Evolutionary conservation across 1,140 invertebrate species (phyloP).

Genomic region (Hypothenemus hampei): DNA sequence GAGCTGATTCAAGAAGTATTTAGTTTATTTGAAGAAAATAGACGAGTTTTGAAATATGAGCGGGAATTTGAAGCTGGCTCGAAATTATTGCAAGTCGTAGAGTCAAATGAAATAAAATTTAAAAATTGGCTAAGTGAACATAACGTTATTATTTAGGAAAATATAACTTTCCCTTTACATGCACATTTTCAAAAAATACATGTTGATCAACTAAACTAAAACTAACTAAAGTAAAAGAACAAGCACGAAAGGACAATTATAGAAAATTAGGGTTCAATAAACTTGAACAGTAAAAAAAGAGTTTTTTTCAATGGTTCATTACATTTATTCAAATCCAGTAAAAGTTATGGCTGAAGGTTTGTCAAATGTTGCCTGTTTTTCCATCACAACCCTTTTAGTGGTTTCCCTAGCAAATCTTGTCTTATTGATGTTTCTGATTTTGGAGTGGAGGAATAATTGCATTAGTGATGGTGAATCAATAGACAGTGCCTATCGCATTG

Average conservation of each 20-base stretch:
- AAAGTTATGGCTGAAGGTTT: constrained; percentile 11
- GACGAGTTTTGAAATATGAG: not conserved
- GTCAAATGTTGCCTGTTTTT: constrained; percentile 22
- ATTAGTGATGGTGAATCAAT: not conserved
- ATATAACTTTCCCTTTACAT: not conserved
- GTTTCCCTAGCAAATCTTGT: constrained; percentile 29
- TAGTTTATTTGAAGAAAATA: not conserved
- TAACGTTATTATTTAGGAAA: not conserved
- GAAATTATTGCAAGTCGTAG: no score
- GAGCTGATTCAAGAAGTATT: not conserved
- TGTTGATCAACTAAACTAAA: no score
- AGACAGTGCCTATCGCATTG: constrained; percentile 6
- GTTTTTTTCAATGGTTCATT: no score
- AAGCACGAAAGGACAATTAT: no score
- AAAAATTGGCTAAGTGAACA: no score
- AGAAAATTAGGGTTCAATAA: no score
- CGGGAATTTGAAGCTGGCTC: not conserved
- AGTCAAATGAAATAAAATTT: no score
- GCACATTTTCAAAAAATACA: not conserved
- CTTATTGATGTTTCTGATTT: constrained; percentile 23
- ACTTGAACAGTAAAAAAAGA: no score
- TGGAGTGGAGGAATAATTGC: constrained; percentile 27
- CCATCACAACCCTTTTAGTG: constrained; percentile 25
- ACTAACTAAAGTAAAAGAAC: no score
- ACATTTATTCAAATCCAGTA: no score